Base-by-base conservation (phyloP, 2,113 vertebrate species). In the Dryoscopus gambensis region DNA sequence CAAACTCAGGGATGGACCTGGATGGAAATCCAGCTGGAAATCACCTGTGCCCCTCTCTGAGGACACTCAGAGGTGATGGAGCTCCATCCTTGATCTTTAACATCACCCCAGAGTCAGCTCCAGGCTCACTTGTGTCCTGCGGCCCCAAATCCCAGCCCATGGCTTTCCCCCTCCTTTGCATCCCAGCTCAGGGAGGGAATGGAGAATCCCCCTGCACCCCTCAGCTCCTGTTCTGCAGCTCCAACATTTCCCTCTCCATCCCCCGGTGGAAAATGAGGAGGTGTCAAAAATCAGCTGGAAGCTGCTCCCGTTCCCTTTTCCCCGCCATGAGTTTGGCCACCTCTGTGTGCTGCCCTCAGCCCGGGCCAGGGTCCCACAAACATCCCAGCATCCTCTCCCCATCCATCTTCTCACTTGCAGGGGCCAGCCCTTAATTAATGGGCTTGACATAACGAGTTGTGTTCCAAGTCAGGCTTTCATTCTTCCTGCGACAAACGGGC, bases 1-100 rank as follows among this genome's bases (percentile, higher is more conserved):
- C 24, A 31, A 7, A 0, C 0, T 25, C 37, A 28, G 69, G 40
- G 49, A 7, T 7, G 10, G 81, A 7, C 8, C 4, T 0, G 1
- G 67, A 13, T 19, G 31, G 4, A 78, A 91, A 47, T 0, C 2
- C 52, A 15, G 56, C 49, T 79, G 84, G 87, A 24, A 47, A 20
- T 31, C 10, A 1, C 35, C 50, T 4, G 33, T 3, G 39, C 46
- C 25, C 40, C 27, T 16, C 64, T 35, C 31, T 0, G 62, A 28
- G 56, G 8, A 22, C 64, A 13, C 12, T 2, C 2, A 4, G 4
- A 40, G 44, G 15, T 3, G 16, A 3, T n/a, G 47, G 14, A 60
- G 57, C 57, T 42, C 25, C 70, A 30, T 3, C 76, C 21, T 9
- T 7, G 39, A 20, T 4, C 19, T 15, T 15, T 1, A 23, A 28